Percentiles rank a stretch among this genome's conserved stretches.
phyloP scores from a whole-genome alignment of 1,140 invertebrate genomes.

The Stegodyphus dumicola region DNA sequence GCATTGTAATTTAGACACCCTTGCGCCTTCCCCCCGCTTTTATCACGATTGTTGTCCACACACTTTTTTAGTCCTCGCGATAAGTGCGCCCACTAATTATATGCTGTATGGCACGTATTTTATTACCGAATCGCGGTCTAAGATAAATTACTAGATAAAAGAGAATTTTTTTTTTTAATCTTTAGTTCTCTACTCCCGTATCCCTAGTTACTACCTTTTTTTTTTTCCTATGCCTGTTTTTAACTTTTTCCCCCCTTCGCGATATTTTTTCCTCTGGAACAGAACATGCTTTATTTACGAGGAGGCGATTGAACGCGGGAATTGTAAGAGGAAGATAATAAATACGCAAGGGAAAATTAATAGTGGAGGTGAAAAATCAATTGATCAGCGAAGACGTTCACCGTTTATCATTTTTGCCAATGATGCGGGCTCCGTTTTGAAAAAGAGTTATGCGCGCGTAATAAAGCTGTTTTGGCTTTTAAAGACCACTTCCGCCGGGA shows the following conservation, averaged over 20 bases:
- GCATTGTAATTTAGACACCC: slow-evolving; percentile 57
- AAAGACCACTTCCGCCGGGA: slow-evolving; percentile 17
- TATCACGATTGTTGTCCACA: slow-evolving; percentile 57
- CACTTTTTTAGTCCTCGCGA: slow-evolving; percentile 5
- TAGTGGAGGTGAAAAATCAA: slow-evolving; percentile 57
- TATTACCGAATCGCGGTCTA: slow-evolving; percentile 48
- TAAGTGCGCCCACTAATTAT: slow-evolving; percentile 54
- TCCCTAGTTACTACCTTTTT: slow-evolving; percentile 12
- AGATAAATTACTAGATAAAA: slow-evolving; percentile 59
- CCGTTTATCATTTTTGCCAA: slow-evolving; percentile 53
- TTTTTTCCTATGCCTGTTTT: slow-evolving; percentile 14
- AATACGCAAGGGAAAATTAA: slow-evolving; percentile 51
- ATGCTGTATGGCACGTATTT: slow-evolving; percentile 59
- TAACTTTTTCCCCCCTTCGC: not conserved
- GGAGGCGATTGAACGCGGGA: not conserved
- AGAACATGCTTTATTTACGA: slow-evolving; percentile 43
- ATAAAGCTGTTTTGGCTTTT: slow-evolving; percentile 49
- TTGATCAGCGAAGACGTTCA: slow-evolving; percentile 51
- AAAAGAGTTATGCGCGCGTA: slow-evolving; percentile 27
- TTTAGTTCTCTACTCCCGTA: not conserved
- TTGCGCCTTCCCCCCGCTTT: slow-evolving; percentile 20
- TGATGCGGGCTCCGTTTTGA: slow-evolving; percentile 15
- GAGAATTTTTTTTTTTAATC: slow-evolving; percentile 4
- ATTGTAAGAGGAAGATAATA: slow-evolving; percentile 16
- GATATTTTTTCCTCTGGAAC: slow-evolving; percentile 5